Conservation (phyloP, 35 echinoderm and acorn worm species). For the Diadema setosum region DNA sequence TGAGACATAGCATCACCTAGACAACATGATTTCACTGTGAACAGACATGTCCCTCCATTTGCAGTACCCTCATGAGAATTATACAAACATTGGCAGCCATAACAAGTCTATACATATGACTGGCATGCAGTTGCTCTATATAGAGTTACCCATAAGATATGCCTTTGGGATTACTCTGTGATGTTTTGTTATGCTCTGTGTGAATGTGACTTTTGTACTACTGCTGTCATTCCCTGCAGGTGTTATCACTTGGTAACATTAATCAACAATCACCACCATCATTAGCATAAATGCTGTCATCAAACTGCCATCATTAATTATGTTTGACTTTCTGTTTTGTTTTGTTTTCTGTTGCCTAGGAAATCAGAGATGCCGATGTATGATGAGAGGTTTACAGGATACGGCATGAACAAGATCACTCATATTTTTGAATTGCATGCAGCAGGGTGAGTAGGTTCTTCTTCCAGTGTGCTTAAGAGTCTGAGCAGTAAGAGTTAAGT, state of each 20-base stretch:
- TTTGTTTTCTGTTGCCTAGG: not conserved
- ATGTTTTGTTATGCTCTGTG: not conserved
- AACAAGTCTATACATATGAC: too few relatives aligned
- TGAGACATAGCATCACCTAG: too few relatives aligned
- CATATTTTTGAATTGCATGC: slow-evolving; percentile 58
- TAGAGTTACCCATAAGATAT: too few relatives aligned
- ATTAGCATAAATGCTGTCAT: too few relatives aligned
- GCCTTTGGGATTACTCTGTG: not conserved
- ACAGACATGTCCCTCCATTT: too few relatives aligned
- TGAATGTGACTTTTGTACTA: not conserved
- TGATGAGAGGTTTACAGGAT: slow-evolving; percentile 72
- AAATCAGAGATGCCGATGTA: slow-evolving; percentile 40
- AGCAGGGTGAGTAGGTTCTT: slow-evolving; percentile 20
- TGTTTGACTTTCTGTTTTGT: not conserved
- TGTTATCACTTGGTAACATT: not conserved
- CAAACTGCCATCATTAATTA: not conserved
- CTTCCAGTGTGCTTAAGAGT: too few relatives aligned
- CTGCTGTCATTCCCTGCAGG: not conserved
- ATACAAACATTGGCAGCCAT: too few relatives aligned
- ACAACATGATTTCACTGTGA: too few relatives aligned
- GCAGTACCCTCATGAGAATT: too few relatives aligned
- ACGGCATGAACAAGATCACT: slow-evolving; percentile 70
- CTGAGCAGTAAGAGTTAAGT: too few relatives aligned
- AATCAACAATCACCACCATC: too few relatives aligned
- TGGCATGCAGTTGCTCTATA: too few relatives aligned